Percentiles rank a stretch among this genome's conserved stretches.
These are phyloP conservation scores for Aphelenchoides besseyi DNA, from an alignment of 1,140 invertebrate genomes.

Conservation along the genomic window DNA sequence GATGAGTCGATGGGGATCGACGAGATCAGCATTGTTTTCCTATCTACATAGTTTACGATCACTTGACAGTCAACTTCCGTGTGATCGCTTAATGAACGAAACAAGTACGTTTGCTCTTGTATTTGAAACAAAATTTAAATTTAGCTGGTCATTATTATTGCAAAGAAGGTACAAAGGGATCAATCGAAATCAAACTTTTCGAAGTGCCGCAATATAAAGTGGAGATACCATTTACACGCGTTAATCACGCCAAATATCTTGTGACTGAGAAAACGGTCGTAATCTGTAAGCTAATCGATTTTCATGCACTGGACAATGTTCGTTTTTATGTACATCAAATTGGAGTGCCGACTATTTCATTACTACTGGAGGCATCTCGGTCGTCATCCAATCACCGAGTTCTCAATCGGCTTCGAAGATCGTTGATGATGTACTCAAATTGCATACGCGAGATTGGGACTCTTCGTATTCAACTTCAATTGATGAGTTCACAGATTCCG, in stretches of 20 bases:
- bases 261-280: slow-evolving; percentile 86
- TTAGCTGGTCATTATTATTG: slow-evolving; percentile 19
- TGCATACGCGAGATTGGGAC: slow-evolving; percentile 36
- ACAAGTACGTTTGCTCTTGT: slow-evolving; percentile 4
- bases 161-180: slow-evolving; percentile 19
- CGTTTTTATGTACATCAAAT: too few species aligned
- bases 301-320: too few species aligned
- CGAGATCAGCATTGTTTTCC: slow-evolving; percentile 71
- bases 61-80: slow-evolving; percentile 65
- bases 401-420: background rate
- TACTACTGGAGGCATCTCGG: slow-evolving; percentile 77
- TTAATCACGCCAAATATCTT: slow-evolving; percentile 80
- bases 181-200: slow-evolving; percentile 33
- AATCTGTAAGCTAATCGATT: too few species aligned
- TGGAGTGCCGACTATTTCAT: slow-evolving; percentile 95
- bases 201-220: slow-evolving; percentile 30
- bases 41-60: slow-evolving; percentile 77
- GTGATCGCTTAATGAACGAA: background rate
- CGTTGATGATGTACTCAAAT: slow-evolving; percentile 31
- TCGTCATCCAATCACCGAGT: slow-evolving; percentile 46
- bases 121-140: slow-evolving; percentile 10
- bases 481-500: slow-evolving; percentile 21
- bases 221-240: slow-evolving; percentile 21
- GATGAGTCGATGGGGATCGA: slow-evolving; percentile 82
- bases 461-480: slow-evolving; percentile 31